Percentiles rank a stretch among this genome's conserved stretches.
Conservation (phyloP, 1,140 invertebrate genomes). For the Zaprionus capensis region DNA sequence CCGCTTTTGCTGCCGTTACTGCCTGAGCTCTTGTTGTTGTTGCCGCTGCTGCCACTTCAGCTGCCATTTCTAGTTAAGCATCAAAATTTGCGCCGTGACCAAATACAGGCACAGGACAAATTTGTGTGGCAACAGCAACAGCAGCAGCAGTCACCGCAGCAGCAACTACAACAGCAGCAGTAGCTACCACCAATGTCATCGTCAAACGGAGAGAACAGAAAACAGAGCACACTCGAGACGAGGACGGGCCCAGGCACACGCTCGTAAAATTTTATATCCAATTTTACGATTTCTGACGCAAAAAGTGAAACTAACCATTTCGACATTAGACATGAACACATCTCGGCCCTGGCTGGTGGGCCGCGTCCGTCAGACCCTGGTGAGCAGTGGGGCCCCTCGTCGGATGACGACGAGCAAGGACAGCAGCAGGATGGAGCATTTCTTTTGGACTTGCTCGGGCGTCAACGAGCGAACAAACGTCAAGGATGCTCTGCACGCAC, state of each 20-base stretch:
- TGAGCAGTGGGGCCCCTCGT: background rate
- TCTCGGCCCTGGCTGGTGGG: slow-evolving; percentile 50
- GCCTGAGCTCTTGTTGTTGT: slow-evolving; percentile 27
- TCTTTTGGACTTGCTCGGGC: slow-evolving; percentile 58
- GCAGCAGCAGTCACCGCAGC: slow-evolving; percentile 24
- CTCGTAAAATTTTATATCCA: slow-evolving; percentile 83
- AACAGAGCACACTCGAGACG: slow-evolving; percentile 58
- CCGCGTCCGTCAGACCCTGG: background rate
- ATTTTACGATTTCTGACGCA: slow-evolving; percentile 83
- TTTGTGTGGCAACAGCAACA: slow-evolving; percentile 32
- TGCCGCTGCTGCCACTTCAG: slow-evolving; percentile 55
- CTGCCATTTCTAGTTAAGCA: slow-evolving; percentile 79
- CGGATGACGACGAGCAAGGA: background rate
- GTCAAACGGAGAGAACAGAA: slow-evolving; percentile 66
- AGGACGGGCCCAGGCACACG: slow-evolving; percentile 59
- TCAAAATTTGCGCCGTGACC: slow-evolving; percentile 80
- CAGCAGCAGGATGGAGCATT: slow-evolving; percentile 14
- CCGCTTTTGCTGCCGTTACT: slow-evolving; percentile 25
- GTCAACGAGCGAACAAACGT: slow-evolving; percentile 81
- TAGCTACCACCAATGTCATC: slow-evolving; percentile 43
- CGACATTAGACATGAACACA: slow-evolving; percentile 82
- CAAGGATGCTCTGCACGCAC: slow-evolving; percentile 75
- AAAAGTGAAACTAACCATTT: slow-evolving; percentile 83
- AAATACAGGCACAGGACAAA: slow-evolving; percentile 76
- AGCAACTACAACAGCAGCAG: slow-evolving; percentile 28